Evolutionary conservation across 2,888 invertebrate species (phyloP), one percentile per base, ranked within the genome.

Genomic region (Pristionchus arcanus): DNA sequence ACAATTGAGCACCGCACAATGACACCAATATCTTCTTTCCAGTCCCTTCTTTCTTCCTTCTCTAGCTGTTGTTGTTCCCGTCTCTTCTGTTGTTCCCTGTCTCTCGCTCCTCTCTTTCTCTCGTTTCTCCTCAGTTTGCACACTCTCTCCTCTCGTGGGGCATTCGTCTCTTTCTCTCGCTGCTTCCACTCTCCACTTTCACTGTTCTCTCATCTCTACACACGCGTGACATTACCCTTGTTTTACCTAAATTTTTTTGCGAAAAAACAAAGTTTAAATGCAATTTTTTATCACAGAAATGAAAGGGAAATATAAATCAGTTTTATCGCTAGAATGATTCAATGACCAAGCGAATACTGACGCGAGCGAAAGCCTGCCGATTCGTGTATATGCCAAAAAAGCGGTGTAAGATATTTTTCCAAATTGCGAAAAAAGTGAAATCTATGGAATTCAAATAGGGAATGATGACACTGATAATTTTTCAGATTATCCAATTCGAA

Each of bases 401-500:
- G 34, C 16, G 71, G 71, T 3, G 71, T 74, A 21, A 34, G 71
- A 2, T 25, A 68, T 68, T 68, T n/a, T 68, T 5, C 42, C 42
- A 49, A 7, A 49, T 3, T 49, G 9, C 42, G 0, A 49, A 9
- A 49, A 7, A n/a, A n/a, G n/a, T n/a, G n/a, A n/a, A n/a, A n/a
- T n/a, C n/a, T n/a, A n/a, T n/a, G n/a, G n/a, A n/a, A n/a, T n/a
- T n/a, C n/a, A n/a, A n/a, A n/a, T n/a, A n/a, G n/a, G n/a, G n/a
- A n/a, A n/a, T n/a, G n/a, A n/a, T n/a, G n/a, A n/a, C n/a, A n/a
- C n/a, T n/a, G 42, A 42, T 42, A 2, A 15, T 13, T 37, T 31
- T 74, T 19, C 34, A 74, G 71, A 74, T 74, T 0, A 74, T 74
- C 21, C 71, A 74, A 74, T 74, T 74, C 71, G 71, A 74, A 37